Percentiles rank a stretch among this genome's conserved stretches.
Evolutionary conservation across 2,797 vertebrate genomes (phyloP).

Genomic region (Rhinella marina): DNA sequence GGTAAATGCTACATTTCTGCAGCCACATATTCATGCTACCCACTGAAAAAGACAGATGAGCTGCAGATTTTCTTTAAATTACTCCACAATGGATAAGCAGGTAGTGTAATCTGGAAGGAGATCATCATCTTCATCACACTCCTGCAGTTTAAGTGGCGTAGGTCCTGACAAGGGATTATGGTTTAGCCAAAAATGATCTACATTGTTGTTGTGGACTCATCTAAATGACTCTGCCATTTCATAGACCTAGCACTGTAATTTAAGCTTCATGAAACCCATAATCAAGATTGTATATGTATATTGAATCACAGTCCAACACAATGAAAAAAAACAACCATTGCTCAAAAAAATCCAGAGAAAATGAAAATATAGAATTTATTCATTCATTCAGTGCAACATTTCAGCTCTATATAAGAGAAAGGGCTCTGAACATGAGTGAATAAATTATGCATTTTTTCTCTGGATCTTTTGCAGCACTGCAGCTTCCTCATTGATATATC

Average conservation of each 20-base stretch:
- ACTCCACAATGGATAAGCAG: slow-evolving; percentile 67
- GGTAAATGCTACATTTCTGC: slow-evolving; percentile 75
- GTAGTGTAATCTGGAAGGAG: slow-evolving; percentile 66
- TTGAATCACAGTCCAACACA: no score
- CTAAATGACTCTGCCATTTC: neutral
- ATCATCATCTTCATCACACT: slow-evolving; percentile 66
- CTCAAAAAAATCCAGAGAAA: no score
- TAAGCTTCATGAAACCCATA: neutral
- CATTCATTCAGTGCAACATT: no score
- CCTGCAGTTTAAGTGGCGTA: slow-evolving; percentile 65
- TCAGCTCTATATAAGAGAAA: no score
- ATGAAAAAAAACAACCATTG: no score
- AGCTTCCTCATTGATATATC: no score
- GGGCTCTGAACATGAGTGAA: no score
- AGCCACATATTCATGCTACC: slow-evolving; percentile 71
- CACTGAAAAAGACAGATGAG: slow-evolving; percentile 71
- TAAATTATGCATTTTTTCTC: no score
- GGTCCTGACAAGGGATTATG: slow-evolving; percentile 66
- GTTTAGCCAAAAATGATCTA: slow-evolving; percentile 58
- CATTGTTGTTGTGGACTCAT: neutral
- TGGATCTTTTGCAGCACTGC: no score
- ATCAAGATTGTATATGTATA: neutral
- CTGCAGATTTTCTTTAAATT: slow-evolving; percentile 70
- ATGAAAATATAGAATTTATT: no score
- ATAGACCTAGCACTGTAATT: neutral